Base-by-base conservation (phyloP, 2,113 vertebrate genomes). In the Myotis yumanensis region DNA sequence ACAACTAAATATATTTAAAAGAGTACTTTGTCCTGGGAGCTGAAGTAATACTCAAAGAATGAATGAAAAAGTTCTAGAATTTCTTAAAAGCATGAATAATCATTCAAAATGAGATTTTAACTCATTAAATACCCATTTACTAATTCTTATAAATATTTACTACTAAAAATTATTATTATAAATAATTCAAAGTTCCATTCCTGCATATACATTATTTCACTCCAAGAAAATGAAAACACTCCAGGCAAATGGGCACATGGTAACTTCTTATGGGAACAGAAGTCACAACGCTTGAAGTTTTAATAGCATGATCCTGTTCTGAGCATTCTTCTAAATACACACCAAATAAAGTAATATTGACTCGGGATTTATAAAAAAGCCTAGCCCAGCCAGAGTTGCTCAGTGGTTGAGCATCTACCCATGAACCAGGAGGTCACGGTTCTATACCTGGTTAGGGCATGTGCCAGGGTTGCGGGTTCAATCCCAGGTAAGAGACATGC, bases 191-290 rank as follows among this genome's bases (percentile, higher is more conserved):
- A 8, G 15, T 76, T 57, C 73, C 64, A 79, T 76, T 72, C 52
- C 23, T 91, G 2, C 25, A 75, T 80, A 83, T 75, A 86, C 89
- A 91, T 94, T 76, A 93, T 82, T 89, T 94, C 37, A 32, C 25
- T 89, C 59, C 11, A 95, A 93, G 59, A 77, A 87, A 95, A 92
- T 73, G 22, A 90, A 93, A 90, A 92, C 18, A 51, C 5, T 64
- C 51, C 4, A 86, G 32, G 54, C 32, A 94, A 73, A 16, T 3
- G 15, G 51, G 46, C 3, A 88, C 32, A 64, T 0, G 30, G 20
- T 51, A 84, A 66, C 72, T 83, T 48, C 52, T 93, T n/a, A 84
- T 28, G 23, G 85, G 54, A 68, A 91, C 2, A 71, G 12, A 87
- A 75, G 8, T 79, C 37, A 57, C 4, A 51, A 89, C 57, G 54